Conservation (phyloP, 2,888 invertebrate genomes). For the Morpho helenor region DNA sequence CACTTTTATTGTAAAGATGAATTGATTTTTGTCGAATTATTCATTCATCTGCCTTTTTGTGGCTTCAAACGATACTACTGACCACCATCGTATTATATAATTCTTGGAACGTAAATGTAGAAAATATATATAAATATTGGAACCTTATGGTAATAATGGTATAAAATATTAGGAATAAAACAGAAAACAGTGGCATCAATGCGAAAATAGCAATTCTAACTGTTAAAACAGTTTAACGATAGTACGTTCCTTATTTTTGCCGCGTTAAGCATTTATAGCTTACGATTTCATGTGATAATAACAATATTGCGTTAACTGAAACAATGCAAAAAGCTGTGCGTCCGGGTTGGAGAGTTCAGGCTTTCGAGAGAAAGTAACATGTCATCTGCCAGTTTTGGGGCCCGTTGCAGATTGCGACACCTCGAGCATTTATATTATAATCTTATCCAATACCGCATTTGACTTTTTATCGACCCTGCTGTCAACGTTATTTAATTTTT, state of each 20-base stretch:
- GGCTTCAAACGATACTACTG: background rate
- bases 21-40: too few species aligned
- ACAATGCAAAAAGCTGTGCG: constrained; percentile 58
- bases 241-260: constrained; percentile 53
- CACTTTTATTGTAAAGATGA: too few species aligned
- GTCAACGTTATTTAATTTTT: constrained; percentile 5
- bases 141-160: too few species aligned
- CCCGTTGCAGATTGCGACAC: constrained; percentile 49
- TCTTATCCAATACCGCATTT: constrained; percentile 29
- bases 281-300: constrained; percentile 64
- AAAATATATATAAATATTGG: too few species aligned
- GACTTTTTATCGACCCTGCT: constrained; percentile 17
- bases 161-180: too few species aligned
- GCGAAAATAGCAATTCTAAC: too few species aligned
- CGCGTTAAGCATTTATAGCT: constrained; percentile 48
- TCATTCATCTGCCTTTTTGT: background rate
- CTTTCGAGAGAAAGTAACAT: constrained; percentile 62
- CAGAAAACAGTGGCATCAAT: too few species aligned
- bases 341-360: constrained; percentile 58
- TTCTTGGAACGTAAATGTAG: too few species aligned
- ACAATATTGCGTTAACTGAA: constrained; percentile 64
- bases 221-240: too few species aligned
- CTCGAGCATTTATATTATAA: constrained; percentile 47
- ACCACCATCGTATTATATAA: too few species aligned
- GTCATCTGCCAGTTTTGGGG: constrained; percentile 48